Percentiles rank a stretch among this genome's conserved stretches.
These are phyloP conservation scores for Crotalus tigris DNA, from an alignment of 2,113 vertebrate genomes.

Conservation along the genomic window DNA sequence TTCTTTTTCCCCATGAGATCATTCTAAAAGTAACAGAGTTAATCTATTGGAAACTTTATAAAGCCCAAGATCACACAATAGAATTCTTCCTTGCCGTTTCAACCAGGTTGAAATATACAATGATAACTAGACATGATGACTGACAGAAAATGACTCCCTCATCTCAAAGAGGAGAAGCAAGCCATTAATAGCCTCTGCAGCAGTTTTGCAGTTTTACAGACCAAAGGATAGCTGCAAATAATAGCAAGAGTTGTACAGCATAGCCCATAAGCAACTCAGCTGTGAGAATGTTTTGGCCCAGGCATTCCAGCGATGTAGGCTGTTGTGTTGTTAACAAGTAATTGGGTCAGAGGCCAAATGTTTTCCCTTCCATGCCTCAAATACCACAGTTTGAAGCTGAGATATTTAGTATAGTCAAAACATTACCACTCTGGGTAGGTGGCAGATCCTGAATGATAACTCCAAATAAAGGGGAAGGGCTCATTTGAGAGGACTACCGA, in stretches of 20 bases:
- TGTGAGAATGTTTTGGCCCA: constrained; percentile 46
- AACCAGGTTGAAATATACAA: neutral
- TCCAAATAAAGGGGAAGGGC: neutral
- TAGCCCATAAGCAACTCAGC: constrained; percentile 35
- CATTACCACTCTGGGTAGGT: neutral
- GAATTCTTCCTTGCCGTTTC: neutral
- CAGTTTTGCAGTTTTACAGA: neutral
- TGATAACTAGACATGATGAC: neutral
- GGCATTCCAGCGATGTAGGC: constrained; percentile 40
- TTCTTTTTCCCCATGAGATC: neutral
- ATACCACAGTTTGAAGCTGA: constrained; percentile 32
- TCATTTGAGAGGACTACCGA: neutral
- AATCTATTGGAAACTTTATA: neutral
- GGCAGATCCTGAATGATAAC: neutral
- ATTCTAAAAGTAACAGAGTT: neutral
- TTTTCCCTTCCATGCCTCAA: constrained; percentile 41
- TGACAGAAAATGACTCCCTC: neutral
- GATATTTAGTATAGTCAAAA: constrained; percentile 39
- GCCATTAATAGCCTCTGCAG: constrained; percentile 9
- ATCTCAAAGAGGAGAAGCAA: constrained; percentile 33
- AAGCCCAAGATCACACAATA: neutral
- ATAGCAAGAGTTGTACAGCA: constrained; percentile 32
- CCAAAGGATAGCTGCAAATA: constrained; percentile 44
- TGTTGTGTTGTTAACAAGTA: constrained; percentile 34
- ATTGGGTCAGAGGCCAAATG: constrained; percentile 55